phyloP scores from a whole-genome alignment of 2,888 invertebrate species.

The Andrena minutula region DNA sequence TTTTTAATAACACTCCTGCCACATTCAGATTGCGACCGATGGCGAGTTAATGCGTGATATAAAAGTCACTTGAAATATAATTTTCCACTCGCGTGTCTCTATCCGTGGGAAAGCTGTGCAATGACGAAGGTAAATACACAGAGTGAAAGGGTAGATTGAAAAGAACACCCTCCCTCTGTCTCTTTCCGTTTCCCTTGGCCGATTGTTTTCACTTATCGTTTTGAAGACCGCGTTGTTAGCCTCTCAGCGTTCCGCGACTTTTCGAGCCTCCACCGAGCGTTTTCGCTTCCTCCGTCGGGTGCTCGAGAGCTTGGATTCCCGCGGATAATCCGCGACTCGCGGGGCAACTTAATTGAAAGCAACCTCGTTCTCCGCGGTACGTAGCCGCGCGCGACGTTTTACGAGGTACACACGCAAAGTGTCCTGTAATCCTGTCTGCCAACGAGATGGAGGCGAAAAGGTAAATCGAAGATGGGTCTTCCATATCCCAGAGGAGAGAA shows the following conservation, averaged over 20 bases:
- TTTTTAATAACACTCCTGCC: not conserved
- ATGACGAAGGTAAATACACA: not conserved
- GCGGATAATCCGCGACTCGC: not conserved
- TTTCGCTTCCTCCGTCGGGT: not conserved
- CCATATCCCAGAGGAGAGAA: slow-evolving; percentile 14
- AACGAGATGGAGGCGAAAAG: not conserved
- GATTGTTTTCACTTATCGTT: not conserved
- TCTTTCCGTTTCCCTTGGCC: not conserved
- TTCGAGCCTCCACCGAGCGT: not conserved
- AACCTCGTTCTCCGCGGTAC: not conserved
- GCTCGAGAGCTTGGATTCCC: not conserved
- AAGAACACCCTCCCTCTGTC: not conserved
- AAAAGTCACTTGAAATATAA: slow-evolving; percentile 29
- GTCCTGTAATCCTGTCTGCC: not conserved
- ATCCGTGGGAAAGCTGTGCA: not conserved
- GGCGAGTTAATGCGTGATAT: slow-evolving; percentile 1
- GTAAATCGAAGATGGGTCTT: too few species aligned
- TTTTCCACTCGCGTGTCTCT: not conserved
- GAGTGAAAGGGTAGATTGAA: too few species aligned
- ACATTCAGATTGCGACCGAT: not conserved
- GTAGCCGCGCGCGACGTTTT: not conserved
- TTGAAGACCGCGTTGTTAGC: not conserved
- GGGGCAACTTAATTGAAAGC: slow-evolving; percentile 8
- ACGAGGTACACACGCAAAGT: not conserved
- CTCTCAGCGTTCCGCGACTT: slow-evolving; percentile 6